Percentiles rank a stretch among this genome's conserved stretches.
Conservation (phyloP, 2,888 invertebrate genomes). For the Polia nebulosa region DNA sequence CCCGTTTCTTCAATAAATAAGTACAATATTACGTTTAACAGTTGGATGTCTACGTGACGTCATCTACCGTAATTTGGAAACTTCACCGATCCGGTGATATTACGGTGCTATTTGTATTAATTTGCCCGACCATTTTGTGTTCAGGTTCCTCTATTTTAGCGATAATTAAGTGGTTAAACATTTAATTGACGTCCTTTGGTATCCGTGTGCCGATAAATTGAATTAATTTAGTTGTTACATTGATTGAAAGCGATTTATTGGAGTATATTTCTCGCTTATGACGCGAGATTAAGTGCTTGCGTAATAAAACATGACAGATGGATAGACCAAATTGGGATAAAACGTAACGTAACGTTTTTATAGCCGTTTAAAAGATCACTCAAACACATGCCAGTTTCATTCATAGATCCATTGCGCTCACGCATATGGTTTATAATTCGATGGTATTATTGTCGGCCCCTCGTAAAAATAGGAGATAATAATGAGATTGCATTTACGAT, state of each 20-base stretch:
- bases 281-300: constrained; percentile 19
- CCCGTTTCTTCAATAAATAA: constrained; percentile 68
- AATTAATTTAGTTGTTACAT: constrained; percentile 39
- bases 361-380: constrained; percentile 70
- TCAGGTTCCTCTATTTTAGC: constrained; percentile 28
- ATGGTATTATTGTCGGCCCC: constrained; percentile 71
- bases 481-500: constrained; percentile 66
- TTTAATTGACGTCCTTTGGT: constrained; percentile 28
- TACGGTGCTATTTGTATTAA: constrained; percentile 28
- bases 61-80: constrained; percentile 51
- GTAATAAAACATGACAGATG: constrained; percentile 61
- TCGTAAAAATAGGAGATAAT: constrained; percentile 68
- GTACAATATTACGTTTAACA: constrained; percentile 66
- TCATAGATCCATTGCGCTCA: constrained; percentile 62
- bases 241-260: constrained; percentile 34
- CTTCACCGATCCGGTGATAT: constrained; percentile 31
- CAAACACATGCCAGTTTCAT: constrained; percentile 78
- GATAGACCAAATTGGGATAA: constrained; percentile 57
- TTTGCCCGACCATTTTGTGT: constrained; percentile 14
- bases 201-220: constrained; percentile 18
- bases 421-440: constrained; percentile 79
- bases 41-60: constrained; percentile 55
- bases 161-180: constrained; percentile 35
- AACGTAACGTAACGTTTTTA: constrained; percentile 64
- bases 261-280: constrained; percentile 25